Evolutionary conservation across 1,140 invertebrate genomes (phyloP).

Genomic region (Papilio polyxenes): DNA sequence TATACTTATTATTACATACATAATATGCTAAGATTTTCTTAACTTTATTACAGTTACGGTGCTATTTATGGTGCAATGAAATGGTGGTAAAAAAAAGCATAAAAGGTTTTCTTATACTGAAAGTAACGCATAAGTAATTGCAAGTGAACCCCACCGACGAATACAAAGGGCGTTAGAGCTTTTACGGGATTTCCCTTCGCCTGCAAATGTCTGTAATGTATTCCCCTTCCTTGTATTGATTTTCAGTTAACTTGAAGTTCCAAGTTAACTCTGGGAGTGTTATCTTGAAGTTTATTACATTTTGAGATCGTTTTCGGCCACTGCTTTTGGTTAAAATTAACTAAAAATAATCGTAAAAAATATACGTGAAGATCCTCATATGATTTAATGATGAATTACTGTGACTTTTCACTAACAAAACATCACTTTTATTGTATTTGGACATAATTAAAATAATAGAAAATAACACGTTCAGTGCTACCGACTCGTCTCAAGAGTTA

Average conservation of each 20-base stretch:
- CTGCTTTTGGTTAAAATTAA: too few species aligned
- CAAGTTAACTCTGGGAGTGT: not conserved
- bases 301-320: not conserved
- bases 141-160: not conserved
- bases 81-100: too few species aligned
- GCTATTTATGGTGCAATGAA: not conserved
- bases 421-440: too few species aligned
- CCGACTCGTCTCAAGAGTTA: not conserved
- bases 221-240: constrained; percentile 6
- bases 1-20: too few species aligned
- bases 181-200: constrained; percentile 9
- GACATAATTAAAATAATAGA: too few species aligned
- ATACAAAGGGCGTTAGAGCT: not conserved
- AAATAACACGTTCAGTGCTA: too few species aligned
- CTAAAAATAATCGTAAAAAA: too few species aligned
- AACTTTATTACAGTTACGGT: too few species aligned
- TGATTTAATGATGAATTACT: too few species aligned
- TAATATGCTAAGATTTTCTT: too few species aligned
- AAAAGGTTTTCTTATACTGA: not conserved
- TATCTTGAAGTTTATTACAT: not conserved
- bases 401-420: too few species aligned
- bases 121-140: not conserved
- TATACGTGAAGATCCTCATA: too few species aligned
- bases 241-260: not conserved
- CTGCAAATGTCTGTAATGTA: not conserved